Base-by-base conservation (phyloP, 2,113 vertebrate species). In the Rhynchopsitta pachyrhyncha region DNA sequence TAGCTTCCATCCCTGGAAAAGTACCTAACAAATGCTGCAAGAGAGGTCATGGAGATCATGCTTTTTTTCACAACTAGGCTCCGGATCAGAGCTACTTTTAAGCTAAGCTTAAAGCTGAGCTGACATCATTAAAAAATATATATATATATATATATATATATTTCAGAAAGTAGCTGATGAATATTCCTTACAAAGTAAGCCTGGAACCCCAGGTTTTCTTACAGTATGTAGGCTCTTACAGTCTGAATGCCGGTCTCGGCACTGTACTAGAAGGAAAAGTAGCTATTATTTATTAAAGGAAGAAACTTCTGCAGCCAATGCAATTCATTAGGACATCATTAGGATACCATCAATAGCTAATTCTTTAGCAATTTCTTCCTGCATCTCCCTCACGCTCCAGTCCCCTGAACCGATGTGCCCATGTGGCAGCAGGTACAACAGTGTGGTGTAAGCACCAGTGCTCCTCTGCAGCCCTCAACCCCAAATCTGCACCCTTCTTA, bases 381-480 rank as follows among this genome's bases (percentile, higher is more conserved):
- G n/a, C 9, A 31, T 31, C 42, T 85, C 55, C 41, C 35, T 84
- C 29, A n/a, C 8, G 2, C 46, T 50, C 13, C 41, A 52, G 28
- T 2, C 39, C 68, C 78, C 22, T 39, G 53, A 67, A 23, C 3
- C 41, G 82, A 20, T 0, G 0, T 37, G 35, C 31, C 66, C 24
- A 46, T 27, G 8, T 18, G 42, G 37, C 67, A 86, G 49, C 49
- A 78, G 41, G 37, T 22, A 13, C 9, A 4, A 83, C 19, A 74
- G 29, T 0, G 0, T 19, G 37, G 4, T 8, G 24, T 3, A 31
- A 46, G 50, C 50, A 67, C 19, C 63, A 62, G 15, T 0, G 42
- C 22, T 62, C 9, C 76, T 49, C 69, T 20, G 27, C 37, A 53
- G 1, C 24, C 44, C 35, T 60, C 15, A 52, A 5, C 4, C 42